Evolutionary conservation across 2,888 invertebrate genomes (phyloP).

Genomic region (Terebella lapidaria): DNA sequence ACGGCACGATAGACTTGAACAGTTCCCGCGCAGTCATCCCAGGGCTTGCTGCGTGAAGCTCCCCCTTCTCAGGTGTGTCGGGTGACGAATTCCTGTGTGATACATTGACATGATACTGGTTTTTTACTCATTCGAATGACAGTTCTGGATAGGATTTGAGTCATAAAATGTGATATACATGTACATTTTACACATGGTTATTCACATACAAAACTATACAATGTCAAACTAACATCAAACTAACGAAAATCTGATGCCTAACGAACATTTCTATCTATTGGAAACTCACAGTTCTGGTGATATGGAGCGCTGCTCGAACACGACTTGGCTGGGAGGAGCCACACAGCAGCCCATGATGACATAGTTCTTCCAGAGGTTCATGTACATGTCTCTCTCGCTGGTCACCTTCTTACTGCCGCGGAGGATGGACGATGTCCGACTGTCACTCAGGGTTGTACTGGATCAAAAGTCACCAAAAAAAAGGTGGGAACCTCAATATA

Average conservation of each 20-base stretch:
- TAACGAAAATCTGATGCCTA: no score
- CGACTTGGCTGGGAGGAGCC: constrained; percentile 73
- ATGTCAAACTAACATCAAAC: no score
- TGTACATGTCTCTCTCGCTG: constrained; percentile 88
- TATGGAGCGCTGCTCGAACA: neutral
- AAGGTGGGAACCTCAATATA: no score
- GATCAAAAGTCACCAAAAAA: constrained; percentile 9
- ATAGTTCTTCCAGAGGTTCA: constrained; percentile 97
- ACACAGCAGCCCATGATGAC: constrained; percentile 93
- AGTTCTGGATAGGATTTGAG: no score
- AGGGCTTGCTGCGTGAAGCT: constrained; percentile 13
- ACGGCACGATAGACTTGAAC: constrained; percentile 87
- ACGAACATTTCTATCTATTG: no score
- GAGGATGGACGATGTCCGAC: constrained; percentile 74
- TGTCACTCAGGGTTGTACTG: constrained; percentile 86
- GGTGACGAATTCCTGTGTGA: constrained; percentile 63
- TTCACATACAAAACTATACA: no score
- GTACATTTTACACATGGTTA: no score
- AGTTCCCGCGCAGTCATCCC: constrained; percentile 74
- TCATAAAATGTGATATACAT: no score
- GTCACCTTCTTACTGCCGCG: constrained; percentile 69
- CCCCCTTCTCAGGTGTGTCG: constrained; percentile 14
- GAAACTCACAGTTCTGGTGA: constrained; percentile 2
- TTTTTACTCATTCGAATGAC: no score
- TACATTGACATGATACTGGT: no score